Percentiles rank a stretch among this genome's conserved stretches.
Conservation (phyloP, 2,113 vertebrate genomes). For the Canis aureus region DNA sequence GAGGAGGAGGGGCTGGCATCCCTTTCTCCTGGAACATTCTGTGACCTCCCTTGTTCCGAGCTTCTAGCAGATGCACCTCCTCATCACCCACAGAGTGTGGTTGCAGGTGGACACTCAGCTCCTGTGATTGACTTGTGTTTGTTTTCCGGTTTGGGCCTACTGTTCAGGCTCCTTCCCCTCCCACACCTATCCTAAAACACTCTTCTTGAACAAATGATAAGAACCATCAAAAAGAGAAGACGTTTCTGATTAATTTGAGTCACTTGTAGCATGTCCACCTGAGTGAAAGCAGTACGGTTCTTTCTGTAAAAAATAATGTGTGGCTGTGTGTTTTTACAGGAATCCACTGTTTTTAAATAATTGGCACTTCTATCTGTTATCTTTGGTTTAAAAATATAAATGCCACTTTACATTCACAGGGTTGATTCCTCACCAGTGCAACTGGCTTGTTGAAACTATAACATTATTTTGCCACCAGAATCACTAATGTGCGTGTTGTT, state of each 20-base stretch:
- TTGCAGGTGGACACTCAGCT: rapidly evolving
- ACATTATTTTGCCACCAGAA: background rate
- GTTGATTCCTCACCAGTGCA: background rate
- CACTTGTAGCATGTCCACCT: background rate
- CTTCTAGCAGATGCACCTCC: rapidly evolving
- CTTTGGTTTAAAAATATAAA: background rate
- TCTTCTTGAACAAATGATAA: background rate
- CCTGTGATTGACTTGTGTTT: rapidly evolving
- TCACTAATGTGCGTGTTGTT: background rate
- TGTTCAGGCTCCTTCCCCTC: background rate
- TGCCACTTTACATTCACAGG: background rate
- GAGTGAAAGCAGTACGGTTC: background rate
- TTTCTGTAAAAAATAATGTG: background rate
- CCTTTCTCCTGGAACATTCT: background rate
- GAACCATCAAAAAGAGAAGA: background rate
- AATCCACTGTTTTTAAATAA: background rate
- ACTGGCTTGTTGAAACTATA: background rate
- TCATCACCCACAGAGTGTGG: rapidly evolving
- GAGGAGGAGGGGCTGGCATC: rapidly evolving
- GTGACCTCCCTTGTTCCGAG: rapidly evolving
- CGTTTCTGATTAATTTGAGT: background rate
- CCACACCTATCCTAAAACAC: too few relatives aligned
- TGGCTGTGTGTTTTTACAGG: background rate
- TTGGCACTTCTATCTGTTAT: background rate
- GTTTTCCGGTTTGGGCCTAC: background rate